Conservation (phyloP, 2,113 vertebrate species). For the Chloropsis hardwickii region DNA sequence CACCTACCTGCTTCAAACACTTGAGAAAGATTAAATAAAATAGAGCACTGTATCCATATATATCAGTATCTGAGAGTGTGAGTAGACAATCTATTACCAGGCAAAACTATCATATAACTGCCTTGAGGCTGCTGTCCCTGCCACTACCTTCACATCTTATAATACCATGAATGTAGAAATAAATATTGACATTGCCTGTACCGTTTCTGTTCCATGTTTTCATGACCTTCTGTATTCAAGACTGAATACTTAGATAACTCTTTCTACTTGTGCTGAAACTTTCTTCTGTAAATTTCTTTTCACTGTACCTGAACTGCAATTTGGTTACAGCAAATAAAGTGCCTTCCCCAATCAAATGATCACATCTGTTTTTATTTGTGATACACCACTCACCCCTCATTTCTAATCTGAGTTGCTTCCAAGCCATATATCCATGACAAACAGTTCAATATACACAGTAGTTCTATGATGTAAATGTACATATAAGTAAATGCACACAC, state of each 20-base stretch:
- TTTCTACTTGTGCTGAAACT: background rate
- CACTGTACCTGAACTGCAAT: background rate
- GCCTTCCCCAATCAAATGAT: background rate
- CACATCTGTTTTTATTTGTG: background rate
- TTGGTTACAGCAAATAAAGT: background rate
- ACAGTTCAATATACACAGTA: background rate
- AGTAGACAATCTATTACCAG: background rate
- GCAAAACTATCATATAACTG: background rate
- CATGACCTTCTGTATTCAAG: background rate
- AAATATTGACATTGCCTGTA: background rate
- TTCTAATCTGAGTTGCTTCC: background rate
- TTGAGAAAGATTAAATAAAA: background rate
- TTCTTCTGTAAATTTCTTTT: background rate
- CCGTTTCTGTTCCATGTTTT: background rate
- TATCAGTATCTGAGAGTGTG: background rate
- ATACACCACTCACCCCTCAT: background rate
- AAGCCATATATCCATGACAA: background rate
- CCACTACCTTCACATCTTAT: background rate
- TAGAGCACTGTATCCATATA: background rate
- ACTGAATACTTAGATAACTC: background rate
- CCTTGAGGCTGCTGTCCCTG: background rate
- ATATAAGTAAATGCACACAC: background rate
- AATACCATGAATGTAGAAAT: background rate
- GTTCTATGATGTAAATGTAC: background rate
- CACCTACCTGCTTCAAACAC: background rate